Evolutionary conservation across 2,113 vertebrate species (phyloP).

Genomic region (Pipa parva): DNA sequence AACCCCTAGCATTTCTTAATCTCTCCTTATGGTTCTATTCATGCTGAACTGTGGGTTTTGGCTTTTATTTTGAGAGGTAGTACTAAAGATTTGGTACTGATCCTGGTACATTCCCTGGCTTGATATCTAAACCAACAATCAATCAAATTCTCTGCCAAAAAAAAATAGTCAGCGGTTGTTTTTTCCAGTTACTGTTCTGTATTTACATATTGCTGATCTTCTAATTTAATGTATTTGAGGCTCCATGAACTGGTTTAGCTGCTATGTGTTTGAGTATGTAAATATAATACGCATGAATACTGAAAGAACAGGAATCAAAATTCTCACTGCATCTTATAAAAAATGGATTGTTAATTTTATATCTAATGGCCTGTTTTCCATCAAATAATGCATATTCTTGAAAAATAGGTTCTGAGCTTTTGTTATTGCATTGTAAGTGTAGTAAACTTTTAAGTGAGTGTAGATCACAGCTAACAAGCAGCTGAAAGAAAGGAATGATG

Average conservation of each 20-base stretch:
- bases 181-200: background rate
- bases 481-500: too few species aligned
- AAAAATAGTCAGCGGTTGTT: background rate
- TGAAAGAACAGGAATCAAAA: too few species aligned
- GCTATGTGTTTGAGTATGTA: background rate
- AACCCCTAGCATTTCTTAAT: background rate
- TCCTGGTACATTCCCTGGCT: constrained; percentile 20
- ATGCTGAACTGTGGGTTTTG: constrained; percentile 10
- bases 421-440: too few species aligned
- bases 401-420: too few species aligned
- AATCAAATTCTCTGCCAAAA: constrained; percentile 1
- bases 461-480: too few species aligned
- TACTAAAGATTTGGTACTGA: constrained; percentile 14
- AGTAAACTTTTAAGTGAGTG: too few species aligned
- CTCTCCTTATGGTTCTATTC: background rate
- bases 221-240: background rate
- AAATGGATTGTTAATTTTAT: too few species aligned
- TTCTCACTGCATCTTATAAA: too few species aligned
- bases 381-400: too few species aligned
- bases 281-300: too few species aligned
- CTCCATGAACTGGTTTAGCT: constrained; percentile 1
- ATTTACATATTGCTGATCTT: background rate
- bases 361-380: too few species aligned
- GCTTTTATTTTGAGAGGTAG: background rate
- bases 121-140: constrained; percentile 10